These are phyloP conservation scores for Atethmia centrago DNA, from an alignment of 2,888 invertebrate genomes.

Conservation along the genomic window DNA sequence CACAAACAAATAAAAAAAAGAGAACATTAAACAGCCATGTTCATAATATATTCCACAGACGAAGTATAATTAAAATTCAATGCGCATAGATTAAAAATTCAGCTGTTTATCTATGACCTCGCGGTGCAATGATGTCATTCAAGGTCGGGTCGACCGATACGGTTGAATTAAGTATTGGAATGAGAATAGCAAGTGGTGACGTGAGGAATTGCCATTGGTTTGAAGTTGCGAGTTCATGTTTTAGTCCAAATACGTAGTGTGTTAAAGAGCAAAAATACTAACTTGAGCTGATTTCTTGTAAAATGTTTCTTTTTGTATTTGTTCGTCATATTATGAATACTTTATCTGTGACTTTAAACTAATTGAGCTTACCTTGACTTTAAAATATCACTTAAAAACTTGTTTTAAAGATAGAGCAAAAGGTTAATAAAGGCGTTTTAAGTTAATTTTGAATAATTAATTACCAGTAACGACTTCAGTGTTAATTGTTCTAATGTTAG, in stretches of 20 bases:
- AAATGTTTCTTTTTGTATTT: not conserved
- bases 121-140: constrained; percentile 70
- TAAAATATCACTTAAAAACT: constrained; percentile 8
- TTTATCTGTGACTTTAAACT: not conserved
- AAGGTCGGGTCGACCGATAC: constrained; percentile 60
- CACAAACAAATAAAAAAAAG: constrained; percentile 13
- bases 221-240: not conserved
- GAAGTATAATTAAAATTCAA: constrained; percentile 58
- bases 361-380: constrained; percentile 17
- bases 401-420: not conserved
- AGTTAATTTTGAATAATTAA: constrained; percentile 11
- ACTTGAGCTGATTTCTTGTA: not conserved
- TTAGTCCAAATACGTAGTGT: not conserved
- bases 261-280: not conserved
- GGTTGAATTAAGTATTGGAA: constrained; percentile 38
- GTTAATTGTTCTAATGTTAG: not conserved
- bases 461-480: not conserved
- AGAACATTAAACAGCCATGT: constrained; percentile 10
- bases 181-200: constrained; percentile 41
- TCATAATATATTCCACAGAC: constrained; percentile 44
- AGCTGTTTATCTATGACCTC: constrained; percentile 61
- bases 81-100: constrained; percentile 62
- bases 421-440: not conserved
- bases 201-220: constrained; percentile 25
- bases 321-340: not conserved